Evolutionary conservation across 2,113 vertebrate species (phyloP).

Genomic region (Grammomys dolichurus): DNA sequence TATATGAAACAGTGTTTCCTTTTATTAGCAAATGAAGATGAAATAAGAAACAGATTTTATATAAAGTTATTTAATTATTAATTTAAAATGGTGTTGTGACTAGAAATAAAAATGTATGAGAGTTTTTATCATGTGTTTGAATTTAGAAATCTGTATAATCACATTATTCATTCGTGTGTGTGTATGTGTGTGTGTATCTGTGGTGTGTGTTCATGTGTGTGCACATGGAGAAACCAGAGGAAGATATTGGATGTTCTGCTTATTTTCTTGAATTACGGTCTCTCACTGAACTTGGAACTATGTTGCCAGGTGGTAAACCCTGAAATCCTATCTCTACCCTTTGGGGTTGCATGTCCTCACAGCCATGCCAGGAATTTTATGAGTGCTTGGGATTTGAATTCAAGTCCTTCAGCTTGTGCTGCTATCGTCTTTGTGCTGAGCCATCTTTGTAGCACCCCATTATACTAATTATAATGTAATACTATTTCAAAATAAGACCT

Average conservation of each 20-base stretch:
- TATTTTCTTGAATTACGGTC: too few relatives aligned
- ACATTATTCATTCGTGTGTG: not conserved
- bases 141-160: not conserved
- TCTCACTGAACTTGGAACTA: not conserved
- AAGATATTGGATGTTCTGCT: not conserved
- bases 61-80: slow-evolving; percentile 36
- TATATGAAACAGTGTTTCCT: not conserved
- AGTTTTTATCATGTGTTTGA: slow-evolving; percentile 15
- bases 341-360: too few relatives aligned
- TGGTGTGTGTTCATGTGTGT: not conserved
- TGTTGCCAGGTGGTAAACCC: not conserved
- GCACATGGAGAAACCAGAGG: not conserved
- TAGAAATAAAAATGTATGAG: not conserved
- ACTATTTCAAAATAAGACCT: slow-evolving; percentile 42
- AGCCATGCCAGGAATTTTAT: not conserved
- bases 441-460: too few relatives aligned
- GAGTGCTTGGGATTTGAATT: not conserved
- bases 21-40: not conserved
- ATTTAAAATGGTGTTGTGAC: not conserved
- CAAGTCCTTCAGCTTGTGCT: not conserved
- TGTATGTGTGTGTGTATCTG: not conserved
- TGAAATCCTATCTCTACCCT: not conserved
- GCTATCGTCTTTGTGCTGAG: not conserved
- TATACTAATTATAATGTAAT: slow-evolving; percentile 25
- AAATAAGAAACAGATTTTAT: not conserved